Conservation (phyloP, 2,113 vertebrate species). For the Microtus richardsoni region DNA sequence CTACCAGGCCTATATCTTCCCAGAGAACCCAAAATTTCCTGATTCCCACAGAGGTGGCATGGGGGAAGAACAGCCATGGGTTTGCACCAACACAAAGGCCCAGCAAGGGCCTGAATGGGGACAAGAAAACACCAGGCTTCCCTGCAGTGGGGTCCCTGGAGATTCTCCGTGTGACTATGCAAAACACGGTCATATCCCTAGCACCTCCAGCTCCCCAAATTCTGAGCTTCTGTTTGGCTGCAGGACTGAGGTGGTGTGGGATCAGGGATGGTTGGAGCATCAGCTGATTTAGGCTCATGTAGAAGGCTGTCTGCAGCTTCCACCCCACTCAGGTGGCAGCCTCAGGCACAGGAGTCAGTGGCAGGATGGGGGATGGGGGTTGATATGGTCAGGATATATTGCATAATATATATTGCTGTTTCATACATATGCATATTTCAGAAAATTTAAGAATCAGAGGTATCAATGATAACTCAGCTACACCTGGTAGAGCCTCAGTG, state of each 20-base stretch:
- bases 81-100: background rate
- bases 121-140: background rate
- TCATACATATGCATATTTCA: background rate
- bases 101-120: background rate
- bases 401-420: too few species aligned
- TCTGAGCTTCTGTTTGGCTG: background rate
- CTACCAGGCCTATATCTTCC: background rate
- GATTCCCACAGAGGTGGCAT: background rate
- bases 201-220: background rate
- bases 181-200: background rate
- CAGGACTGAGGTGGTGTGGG: background rate
- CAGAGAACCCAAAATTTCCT: background rate
- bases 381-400: background rate
- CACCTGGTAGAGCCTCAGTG: fast-evolving
- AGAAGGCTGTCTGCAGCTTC: background rate
- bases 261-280: background rate
- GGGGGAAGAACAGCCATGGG: background rate
- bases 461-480: background rate
- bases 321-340: background rate
- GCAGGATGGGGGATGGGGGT: too few species aligned
- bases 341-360: background rate
- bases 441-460: background rate
- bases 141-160: background rate
- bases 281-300: background rate
- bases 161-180: background rate